Conservation (phyloP, 2,113 vertebrate genomes). For the Bos javanicus region DNA sequence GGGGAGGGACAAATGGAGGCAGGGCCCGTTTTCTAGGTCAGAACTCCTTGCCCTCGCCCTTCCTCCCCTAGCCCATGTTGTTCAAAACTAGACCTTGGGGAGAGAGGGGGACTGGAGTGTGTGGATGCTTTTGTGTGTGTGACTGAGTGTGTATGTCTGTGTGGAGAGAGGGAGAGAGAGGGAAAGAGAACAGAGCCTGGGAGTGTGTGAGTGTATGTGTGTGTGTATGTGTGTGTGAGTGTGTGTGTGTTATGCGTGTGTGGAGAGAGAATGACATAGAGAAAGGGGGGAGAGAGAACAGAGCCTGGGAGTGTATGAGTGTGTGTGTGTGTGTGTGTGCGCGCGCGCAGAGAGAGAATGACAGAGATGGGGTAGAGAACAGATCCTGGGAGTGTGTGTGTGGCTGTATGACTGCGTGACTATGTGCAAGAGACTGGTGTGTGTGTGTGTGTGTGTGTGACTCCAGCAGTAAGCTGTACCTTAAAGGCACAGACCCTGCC, state of each 20-base stretch:
- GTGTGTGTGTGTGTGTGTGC: background rate
- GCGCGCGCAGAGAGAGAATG: background rate
- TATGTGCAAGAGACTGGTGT: background rate
- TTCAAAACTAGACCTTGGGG: slow-evolving; percentile 53
- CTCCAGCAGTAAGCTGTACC: slow-evolving; percentile 34
- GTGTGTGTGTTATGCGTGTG: background rate
- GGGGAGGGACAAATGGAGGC: background rate
- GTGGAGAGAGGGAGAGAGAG: background rate
- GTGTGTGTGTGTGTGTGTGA: background rate
- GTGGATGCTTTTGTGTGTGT: background rate
- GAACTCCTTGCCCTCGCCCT: slow-evolving; percentile 22
- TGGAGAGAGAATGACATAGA: background rate
- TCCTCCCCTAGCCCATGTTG: slow-evolving; percentile 8
- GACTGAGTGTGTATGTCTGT: background rate
- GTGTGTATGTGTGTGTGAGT: background rate
- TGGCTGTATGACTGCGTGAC: background rate
- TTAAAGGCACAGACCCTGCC: slow-evolving; percentile 63
- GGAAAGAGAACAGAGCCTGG: background rate
- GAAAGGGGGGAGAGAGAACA: background rate
- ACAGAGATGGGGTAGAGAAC: background rate
- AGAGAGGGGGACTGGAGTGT: background rate
- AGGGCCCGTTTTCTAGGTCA: slow-evolving; percentile 44
- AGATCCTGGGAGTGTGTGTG: background rate
- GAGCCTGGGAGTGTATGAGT: background rate
- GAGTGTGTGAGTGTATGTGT: background rate